Base-by-base conservation (phyloP, 2,888 invertebrate species). In the Spilosoma lubricipeda region DNA sequence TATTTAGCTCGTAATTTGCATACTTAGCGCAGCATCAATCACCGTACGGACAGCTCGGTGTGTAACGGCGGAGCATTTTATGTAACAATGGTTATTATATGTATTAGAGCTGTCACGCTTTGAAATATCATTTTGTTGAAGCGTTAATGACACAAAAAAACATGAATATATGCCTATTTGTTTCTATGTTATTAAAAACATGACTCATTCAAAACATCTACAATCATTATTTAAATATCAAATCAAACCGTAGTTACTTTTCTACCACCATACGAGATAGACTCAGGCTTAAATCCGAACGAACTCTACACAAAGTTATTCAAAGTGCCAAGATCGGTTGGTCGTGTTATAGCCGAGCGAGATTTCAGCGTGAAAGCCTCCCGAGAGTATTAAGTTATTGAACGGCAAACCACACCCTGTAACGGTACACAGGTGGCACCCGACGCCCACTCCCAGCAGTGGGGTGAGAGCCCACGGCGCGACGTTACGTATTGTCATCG, bases 341-440 rank as follows among this genome's bases (percentile, higher is more conserved):
- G 82, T 79, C 91, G 80, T 85, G 84, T 85, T 84, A 81, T 36
- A 89, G 76, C 82, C 81, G 87, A 91, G 94, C 91, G 94, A 95
- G 95, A 95, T 95, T 95, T 95, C 93, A 95, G 92, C 93, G 91
- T 94, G 95, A 94, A 95, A 95, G 94, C 95, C 95, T 95, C 94
- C 93, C 93, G 92, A 94, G 94, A 93, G 95, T 95, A 95, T 95
- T 95, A 95, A 95, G 95, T 95, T 95, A 95, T 95, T 93, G 95
- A 95, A 95, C 95, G 95, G 95, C 95, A 95, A 95, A 95, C 95
- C 95, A 95, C 95, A 95, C 95, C 95, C 95, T 94, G 94, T 93
- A 93, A 93, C 93, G 91, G 90, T 92, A 92, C 91, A 92, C 92
- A 91, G 92, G 90, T 90, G 88, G 89, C 91, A 86, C 84, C 80